Evolutionary conservation across 2,888 invertebrate species (phyloP).

Genomic region (Napeogenes sylphis): DNA sequence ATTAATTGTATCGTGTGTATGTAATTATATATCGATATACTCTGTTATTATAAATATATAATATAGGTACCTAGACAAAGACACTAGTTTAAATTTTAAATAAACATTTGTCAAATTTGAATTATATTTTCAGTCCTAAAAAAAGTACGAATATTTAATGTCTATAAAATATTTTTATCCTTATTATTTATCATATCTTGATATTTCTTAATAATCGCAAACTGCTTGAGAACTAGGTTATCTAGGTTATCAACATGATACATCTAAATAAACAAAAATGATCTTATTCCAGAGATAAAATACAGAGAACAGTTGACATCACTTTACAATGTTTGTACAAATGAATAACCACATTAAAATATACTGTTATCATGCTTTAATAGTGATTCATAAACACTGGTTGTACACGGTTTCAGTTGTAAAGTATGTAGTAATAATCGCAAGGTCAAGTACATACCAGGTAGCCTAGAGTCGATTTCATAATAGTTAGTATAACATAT

Average conservation of each 20-base stretch:
- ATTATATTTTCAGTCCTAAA: too few relatives aligned
- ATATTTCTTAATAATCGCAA: slow-evolving; percentile 3
- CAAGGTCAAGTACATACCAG: neutral
- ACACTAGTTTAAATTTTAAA: too few relatives aligned
- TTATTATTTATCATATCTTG: neutral
- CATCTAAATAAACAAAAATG: slow-evolving; percentile 25
- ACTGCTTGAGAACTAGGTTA: slow-evolving; percentile 15
- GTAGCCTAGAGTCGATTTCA: neutral
- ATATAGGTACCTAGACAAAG: too few relatives aligned
- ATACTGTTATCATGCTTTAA: slow-evolving; percentile 7
- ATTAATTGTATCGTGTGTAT: too few relatives aligned
- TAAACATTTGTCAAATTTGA: neutral
- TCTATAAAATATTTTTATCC: neutral
- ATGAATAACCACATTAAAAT: slow-evolving; percentile 44
- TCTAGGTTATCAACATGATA: slow-evolving; percentile 21
- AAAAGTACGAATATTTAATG: too few relatives aligned
- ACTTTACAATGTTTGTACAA: slow-evolving; percentile 48
- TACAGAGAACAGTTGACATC: slow-evolving; percentile 19
- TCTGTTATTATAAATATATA: too few relatives aligned
- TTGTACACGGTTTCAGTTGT: neutral
- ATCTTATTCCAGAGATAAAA: slow-evolving; percentile 30
- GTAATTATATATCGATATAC: too few relatives aligned
- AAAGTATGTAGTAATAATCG: neutral
- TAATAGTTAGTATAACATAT: neutral
- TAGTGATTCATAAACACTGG: slow-evolving; percentile 2